Conservation (phyloP, 2,888 invertebrate genomes). For the Heliconius sara region DNA sequence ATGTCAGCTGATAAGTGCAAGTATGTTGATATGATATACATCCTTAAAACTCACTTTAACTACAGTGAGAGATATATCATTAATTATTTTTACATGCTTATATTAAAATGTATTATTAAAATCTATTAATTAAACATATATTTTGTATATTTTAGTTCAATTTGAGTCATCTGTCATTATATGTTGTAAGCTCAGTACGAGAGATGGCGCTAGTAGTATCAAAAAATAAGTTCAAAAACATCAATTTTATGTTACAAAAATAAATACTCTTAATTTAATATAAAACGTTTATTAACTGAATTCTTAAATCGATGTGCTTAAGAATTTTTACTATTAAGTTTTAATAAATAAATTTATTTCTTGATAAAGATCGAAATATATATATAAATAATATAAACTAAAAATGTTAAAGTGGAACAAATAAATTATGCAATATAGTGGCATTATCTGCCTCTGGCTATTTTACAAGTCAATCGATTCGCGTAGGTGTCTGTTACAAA, state of each 20-base stretch:
- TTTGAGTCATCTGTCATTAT: slow-evolving; percentile 37
- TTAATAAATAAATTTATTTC: neutral
- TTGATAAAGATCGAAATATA: neutral
- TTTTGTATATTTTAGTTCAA: slow-evolving; percentile 3
- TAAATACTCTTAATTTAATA: neutral
- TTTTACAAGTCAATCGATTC: slow-evolving; percentile 43
- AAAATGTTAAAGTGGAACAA: slow-evolving; percentile 3
- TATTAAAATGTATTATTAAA: neutral
- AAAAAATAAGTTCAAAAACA: neutral
- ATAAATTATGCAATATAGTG: slow-evolving; percentile 22
- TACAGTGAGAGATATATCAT: neutral
- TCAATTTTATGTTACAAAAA: neutral
- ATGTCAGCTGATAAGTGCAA: slow-evolving; percentile 68
- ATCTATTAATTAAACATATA: neutral
- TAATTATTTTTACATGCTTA: neutral
- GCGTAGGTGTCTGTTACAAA: slow-evolving; percentile 46
- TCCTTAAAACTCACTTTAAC: neutral
- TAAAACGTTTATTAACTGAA: neutral
- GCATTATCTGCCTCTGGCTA: slow-evolving; percentile 33
- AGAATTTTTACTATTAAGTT: neutral
- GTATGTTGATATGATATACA: slow-evolving; percentile 31
- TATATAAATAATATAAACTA: neutral
- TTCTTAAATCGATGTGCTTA: neutral
- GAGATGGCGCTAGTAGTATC: slow-evolving; percentile 64
- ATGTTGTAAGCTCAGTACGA: slow-evolving; percentile 36